Evolutionary conservation across 2,888 invertebrate species (phyloP), one percentile per base, ranked within the genome.

Genomic region (Thyatira batis): DNA sequence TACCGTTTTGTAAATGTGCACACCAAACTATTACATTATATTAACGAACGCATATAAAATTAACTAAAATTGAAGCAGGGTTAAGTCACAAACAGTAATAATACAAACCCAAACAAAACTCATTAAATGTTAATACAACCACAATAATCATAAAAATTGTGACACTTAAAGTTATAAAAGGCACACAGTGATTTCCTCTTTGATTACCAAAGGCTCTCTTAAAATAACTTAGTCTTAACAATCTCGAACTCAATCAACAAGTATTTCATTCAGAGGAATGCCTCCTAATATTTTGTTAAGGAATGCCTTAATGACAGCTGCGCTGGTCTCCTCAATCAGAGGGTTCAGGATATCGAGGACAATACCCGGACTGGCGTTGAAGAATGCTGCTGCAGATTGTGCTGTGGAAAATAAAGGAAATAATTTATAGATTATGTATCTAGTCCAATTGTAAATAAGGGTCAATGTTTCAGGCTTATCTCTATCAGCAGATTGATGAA

Each of bases 331-430:
- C 51, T 95, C 94, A 46, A 95, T 93, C 39, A 95, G 93, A 0
- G 95, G 95, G 73, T 93, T 94, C 39, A 95, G 84, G 49, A 95
- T 94, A 62, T 95, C 95, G 80, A 95, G 82, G 3, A 95, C 93
- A 8, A 94, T 84, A 50, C 93, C 88, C 0, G 95, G 94, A 71
- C 95, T 95, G 57, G 94, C 93, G 69, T 95, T 95, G 92, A 95
- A 95, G 89, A 95, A 95, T 4, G 93, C 89, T 0, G 93, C 92
- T n/a, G 95, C 95, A 28, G 95, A 93, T 52, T 93, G 88, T 49
- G 95, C 95, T 95, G 88, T 28, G 75, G 81, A 52, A 54, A 27
- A 11, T 20, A n/a, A 52, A 20, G 44, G n/a, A n/a, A n/a, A n/a
- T n/a, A n/a, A n/a, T n/a, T n/a, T n/a, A n/a, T n/a, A n/a, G n/a